Percentiles rank a stretch among this genome's conserved stretches.
Conservation (phyloP, 2,888 invertebrate genomes). For the Rhaphigaster nebulosa region DNA sequence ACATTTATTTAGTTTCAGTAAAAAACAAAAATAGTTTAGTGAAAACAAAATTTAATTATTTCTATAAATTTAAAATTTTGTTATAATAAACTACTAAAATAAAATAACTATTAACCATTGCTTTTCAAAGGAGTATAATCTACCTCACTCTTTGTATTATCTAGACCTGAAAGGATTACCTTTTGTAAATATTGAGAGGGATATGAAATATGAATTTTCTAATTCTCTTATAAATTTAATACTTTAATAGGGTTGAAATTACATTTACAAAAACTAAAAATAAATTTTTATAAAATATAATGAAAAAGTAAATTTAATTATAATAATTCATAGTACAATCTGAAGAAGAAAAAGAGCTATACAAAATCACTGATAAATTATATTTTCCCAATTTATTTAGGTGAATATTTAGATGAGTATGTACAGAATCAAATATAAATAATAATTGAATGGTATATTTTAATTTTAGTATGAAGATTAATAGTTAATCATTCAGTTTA, state of each 20-base stretch:
- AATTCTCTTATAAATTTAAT: neutral
- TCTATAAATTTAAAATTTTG: neutral
- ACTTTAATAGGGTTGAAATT: neutral
- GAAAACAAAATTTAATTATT: neutral
- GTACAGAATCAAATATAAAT: neutral
- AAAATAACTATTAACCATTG: slow-evolving; percentile 30
- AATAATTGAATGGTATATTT: neutral
- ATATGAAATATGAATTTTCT: neutral
- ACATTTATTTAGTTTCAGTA: neutral
- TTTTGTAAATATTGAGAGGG: slow-evolving; percentile 14
- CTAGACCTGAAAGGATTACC: slow-evolving; percentile 27
- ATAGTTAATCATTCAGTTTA: neutral
- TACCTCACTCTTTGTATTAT: slow-evolving; percentile 3
- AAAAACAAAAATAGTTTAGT: neutral
- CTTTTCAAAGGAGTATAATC: slow-evolving; percentile 4
- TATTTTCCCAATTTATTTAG: neutral
- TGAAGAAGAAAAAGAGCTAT: neutral
- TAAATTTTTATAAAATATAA: neutral
- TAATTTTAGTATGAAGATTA: neutral
- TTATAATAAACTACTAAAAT: neutral
- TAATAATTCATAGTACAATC: neutral
- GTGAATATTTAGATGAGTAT: neutral
- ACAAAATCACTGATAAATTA: neutral
- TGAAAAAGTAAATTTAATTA: neutral
- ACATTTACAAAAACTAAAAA: neutral